A percentile compares a stretch with the other conserved stretches of the same genome.
Conservation (phyloP, 2,797 vertebrate genomes). For the Distichodus sexfasciatus region DNA sequence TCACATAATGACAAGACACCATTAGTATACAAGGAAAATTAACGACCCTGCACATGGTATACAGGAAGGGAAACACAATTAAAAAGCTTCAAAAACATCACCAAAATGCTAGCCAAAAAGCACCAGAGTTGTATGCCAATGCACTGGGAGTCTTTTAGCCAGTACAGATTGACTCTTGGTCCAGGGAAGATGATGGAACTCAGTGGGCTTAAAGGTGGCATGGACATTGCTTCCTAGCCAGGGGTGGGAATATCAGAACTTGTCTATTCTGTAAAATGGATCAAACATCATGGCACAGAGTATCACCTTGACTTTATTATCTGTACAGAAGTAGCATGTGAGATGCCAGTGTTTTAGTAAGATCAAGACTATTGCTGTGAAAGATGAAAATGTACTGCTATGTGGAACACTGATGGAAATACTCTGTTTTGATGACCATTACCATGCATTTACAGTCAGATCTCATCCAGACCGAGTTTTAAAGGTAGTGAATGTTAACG, state of each 20-base stretch:
- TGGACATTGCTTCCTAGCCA: neutral
- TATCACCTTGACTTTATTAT: neutral
- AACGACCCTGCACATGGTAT: neutral
- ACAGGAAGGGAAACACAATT: neutral
- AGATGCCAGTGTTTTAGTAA: constrained; percentile 1
- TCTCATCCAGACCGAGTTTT: no score
- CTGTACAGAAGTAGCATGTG: neutral
- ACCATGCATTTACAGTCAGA: neutral
- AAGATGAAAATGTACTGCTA: constrained; percentile 3
- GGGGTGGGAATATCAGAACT: neutral
- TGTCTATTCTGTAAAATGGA: constrained; percentile 1
- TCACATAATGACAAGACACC: neutral
- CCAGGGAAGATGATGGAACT: neutral
- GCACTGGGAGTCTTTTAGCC: neutral
- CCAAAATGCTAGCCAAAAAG: neutral
- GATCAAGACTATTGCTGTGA: constrained; percentile 6
- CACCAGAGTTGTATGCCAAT: neutral
- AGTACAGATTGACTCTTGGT: neutral
- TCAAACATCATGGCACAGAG: neutral
- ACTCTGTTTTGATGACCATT: neutral
- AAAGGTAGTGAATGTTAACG: no score
- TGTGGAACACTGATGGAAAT: neutral
- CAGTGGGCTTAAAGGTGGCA: neutral
- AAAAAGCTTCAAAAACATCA: neutral
- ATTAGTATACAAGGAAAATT: neutral